phyloP scores from a whole-genome alignment of 2,113 vertebrate species.

The Leiothrix lutea region DNA sequence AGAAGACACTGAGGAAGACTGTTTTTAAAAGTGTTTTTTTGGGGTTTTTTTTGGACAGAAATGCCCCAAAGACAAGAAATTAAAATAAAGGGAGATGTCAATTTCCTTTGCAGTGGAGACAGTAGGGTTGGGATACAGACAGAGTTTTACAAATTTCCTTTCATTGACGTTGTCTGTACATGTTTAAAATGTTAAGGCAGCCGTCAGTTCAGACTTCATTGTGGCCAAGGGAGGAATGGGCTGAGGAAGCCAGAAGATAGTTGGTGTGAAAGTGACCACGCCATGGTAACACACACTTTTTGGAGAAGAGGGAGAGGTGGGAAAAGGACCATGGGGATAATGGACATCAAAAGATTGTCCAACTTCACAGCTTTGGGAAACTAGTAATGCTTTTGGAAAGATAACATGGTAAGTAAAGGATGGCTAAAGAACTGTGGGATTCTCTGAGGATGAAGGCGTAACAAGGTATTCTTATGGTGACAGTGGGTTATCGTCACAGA shows the following conservation, averaged over 20 bases:
- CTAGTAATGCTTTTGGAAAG: background rate
- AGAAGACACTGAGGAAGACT: background rate
- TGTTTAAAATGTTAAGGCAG: background rate
- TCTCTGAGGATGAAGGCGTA: background rate
- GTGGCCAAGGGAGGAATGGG: background rate
- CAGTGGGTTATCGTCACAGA: background rate
- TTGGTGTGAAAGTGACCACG: background rate
- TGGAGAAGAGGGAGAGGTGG: background rate
- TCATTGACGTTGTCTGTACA: background rate
- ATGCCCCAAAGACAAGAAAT: background rate
- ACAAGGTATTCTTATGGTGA: background rate
- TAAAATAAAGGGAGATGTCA: background rate
- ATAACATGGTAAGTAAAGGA: background rate
- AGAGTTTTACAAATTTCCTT: background rate
- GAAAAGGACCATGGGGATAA: background rate
- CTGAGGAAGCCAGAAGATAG: background rate
- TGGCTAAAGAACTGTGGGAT: background rate
- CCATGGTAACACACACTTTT: background rate
- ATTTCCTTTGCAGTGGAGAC: background rate
- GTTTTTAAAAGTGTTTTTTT: background rate
- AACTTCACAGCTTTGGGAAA: background rate
- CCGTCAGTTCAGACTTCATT: background rate
- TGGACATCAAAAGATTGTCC: background rate
- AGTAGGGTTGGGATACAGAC: background rate
- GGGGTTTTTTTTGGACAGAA: background rate